Evolutionary conservation across 2,888 invertebrate species (phyloP).

Genomic region (Troilus luridus): DNA sequence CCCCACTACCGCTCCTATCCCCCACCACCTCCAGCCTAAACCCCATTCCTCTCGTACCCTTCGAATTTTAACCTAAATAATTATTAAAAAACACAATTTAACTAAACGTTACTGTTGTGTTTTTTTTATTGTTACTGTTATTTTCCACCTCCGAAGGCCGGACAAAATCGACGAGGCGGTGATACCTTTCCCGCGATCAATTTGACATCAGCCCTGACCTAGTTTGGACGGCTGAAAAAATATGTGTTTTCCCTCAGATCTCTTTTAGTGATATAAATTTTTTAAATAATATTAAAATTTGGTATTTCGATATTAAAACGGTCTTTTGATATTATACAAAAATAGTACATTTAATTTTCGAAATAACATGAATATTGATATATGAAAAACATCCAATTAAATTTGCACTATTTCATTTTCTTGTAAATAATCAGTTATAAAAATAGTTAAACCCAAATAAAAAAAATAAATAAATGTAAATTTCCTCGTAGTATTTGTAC

Average conservation of each 20-base stretch:
- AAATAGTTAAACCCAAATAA: too few relatives aligned
- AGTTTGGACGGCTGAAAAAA: conserved; percentile 44
- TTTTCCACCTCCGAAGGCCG: not conserved
- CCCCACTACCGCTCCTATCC: not conserved
- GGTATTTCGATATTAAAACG: too few relatives aligned
- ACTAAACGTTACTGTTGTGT: not conserved
- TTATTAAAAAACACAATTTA: not conserved
- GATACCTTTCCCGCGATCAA: conserved; percentile 40
- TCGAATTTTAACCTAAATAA: not conserved
- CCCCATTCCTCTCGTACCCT: not conserved
- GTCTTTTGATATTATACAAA: too few relatives aligned
- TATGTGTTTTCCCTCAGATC: conserved; percentile 11
- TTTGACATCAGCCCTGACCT: conserved; percentile 45
- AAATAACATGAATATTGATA: too few relatives aligned
- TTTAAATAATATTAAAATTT: not conserved
- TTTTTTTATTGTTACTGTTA: not conserved
- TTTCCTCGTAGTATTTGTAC: too few relatives aligned
- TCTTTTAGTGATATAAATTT: not conserved
- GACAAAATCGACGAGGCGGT: not conserved
- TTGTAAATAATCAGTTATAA: too few relatives aligned
- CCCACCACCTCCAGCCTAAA: not conserved
- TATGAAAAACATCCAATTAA: too few relatives aligned
- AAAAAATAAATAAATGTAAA: too few relatives aligned
- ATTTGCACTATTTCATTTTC: too few relatives aligned
- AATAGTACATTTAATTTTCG: too few relatives aligned